A percentile compares a stretch with the other conserved stretches of the same genome.
Conservation (phyloP, 2,113 vertebrate genomes). For the Syrmaticus mikado region DNA sequence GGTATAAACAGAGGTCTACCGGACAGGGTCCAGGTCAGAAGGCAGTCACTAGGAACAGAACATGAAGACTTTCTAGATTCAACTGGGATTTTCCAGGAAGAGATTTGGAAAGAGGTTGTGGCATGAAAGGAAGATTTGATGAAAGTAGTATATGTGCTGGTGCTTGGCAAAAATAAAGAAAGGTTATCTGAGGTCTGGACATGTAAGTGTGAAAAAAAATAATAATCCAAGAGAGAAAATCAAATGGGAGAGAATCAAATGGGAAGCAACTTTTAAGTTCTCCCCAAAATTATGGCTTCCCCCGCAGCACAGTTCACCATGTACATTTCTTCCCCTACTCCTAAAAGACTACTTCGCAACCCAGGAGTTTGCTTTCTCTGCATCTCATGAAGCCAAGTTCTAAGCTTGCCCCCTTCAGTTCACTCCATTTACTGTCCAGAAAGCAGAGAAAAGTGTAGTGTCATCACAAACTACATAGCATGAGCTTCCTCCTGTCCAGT, state of each 20-base stretch:
- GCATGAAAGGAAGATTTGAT: not conserved
- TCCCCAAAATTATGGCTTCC: not conserved
- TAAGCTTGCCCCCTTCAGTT: conserved; percentile 56
- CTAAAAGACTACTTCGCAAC: not conserved
- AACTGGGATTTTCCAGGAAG: not conserved
- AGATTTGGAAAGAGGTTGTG: not conserved
- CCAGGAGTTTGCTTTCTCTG: conserved; percentile 13
- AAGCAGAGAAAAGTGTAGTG: not conserved
- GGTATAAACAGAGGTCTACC: not conserved
- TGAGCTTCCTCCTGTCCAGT: not conserved
- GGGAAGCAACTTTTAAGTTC: not conserved
- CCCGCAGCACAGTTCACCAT: not conserved
- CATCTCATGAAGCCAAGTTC: conserved; percentile 25
- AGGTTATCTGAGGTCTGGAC: not conserved
- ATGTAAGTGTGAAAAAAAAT: not conserved
- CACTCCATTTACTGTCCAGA: conserved; percentile 41
- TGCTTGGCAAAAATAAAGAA: not conserved
- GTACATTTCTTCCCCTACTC: not conserved
- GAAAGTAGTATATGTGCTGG: not conserved
- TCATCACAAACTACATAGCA: not conserved
- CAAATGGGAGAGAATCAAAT: not conserved
- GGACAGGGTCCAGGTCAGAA: not conserved
- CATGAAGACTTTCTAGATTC: not conserved
- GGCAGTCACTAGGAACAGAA: not conserved
- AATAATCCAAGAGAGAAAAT: not conserved